phyloP scores from a whole-genome alignment of 2,888 invertebrate genomes.

The Lithophane ornitopus region DNA sequence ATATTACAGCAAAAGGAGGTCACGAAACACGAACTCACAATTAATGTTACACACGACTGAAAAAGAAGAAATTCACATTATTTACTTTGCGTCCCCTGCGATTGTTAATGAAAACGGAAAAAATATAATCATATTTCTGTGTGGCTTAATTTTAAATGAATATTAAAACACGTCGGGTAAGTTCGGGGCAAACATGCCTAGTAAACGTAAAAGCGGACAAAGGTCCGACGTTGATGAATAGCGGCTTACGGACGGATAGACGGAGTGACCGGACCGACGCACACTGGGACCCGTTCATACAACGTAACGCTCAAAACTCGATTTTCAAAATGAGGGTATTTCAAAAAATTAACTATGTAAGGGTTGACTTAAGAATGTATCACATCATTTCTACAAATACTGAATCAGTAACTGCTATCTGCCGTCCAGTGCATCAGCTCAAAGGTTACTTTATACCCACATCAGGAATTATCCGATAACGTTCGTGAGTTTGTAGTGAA shows the following conservation, averaged over 20 bases:
- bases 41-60: constrained; percentile 53
- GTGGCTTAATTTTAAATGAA: constrained; percentile 73
- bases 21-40: constrained; percentile 54
- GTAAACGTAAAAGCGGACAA: constrained; percentile 68
- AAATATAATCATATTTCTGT: constrained; percentile 60
- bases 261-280: constrained; percentile 22
- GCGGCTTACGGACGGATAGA: constrained; percentile 52
- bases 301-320: no score
- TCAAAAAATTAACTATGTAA: no score
- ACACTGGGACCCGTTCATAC: constrained; percentile 24
- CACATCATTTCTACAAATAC: no score
- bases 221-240: constrained; percentile 81
- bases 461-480: no score
- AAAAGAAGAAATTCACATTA: constrained; percentile 54
- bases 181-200: constrained; percentile 68
- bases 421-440: no score
- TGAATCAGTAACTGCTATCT: no score
- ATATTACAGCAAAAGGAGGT: constrained; percentile 49
- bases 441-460: no score
- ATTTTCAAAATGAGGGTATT: no score
- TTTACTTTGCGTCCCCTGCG: constrained; percentile 52
- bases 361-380: no score
- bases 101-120: constrained; percentile 55
- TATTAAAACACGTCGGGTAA: constrained; percentile 72
- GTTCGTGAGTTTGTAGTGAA: no score